Base-by-base conservation (phyloP, 2,797 vertebrate genomes). In the Muscicapa striata region DNA sequence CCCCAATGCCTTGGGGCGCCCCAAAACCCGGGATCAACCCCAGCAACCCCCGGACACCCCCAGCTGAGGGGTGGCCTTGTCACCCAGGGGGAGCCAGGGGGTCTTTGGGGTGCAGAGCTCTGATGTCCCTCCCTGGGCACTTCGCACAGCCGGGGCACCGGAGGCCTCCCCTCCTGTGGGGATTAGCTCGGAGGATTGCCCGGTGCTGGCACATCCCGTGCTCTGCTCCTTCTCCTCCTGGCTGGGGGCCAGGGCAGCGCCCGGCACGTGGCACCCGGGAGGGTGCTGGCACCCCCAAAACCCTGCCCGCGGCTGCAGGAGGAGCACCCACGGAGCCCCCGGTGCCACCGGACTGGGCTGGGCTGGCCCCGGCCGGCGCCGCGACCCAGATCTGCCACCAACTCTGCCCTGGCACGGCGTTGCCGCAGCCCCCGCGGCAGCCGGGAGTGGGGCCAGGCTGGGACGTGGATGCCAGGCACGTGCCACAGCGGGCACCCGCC, bases 151-250 rank as follows among this genome's bases (percentile, higher is more conserved):
- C 15, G 2, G 11, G 41, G 29, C 4, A 4, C 61, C 18, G 14
- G 5, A 38, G 61, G 16, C 40, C 74, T 84, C 43, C 73, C 46
- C 38, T 54, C 55, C 84, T 4, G 1, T 5, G 45, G 48, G 43
- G 88, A 89, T 93, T 74, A 91, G 12, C 88, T 58, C 51, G 0
- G 22, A 94, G 94, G 93, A 78, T 87, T 91, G 81, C 95, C 95
- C 34, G 1, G 58, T 4, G 3, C 57, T 84, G 90, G 74, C 81
- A 69, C 32, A 9, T 57, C 34, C 81, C 19, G 6, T 16, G 59
- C 48, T 74, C 73, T 59, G 72, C 41, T 67, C 49, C 73, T 68
- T 85, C 52, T 91, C 41, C 78, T 87, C 38, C 78, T 89, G 93
- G 82, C 88, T 21, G 23, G 52, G 29, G 30, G 51, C 84, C 81